phyloP scores from a whole-genome alignment of 2,888 invertebrate species.

The Spodoptera exigua region DNA sequence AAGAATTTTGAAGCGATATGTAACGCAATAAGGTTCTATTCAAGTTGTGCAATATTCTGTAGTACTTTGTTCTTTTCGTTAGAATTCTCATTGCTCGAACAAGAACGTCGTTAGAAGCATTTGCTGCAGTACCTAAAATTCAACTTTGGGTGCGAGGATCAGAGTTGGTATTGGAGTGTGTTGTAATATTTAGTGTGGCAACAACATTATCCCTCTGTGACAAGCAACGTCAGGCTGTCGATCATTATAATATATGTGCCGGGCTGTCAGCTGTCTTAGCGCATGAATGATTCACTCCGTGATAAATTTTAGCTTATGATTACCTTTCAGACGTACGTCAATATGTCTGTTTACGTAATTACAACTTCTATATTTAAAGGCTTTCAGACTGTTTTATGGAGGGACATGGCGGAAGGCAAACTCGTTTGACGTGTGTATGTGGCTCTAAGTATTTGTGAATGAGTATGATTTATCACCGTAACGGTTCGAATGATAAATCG shows the following conservation, averaged over 20 bases:
- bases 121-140: constrained; percentile 43
- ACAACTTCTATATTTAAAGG: constrained; percentile 79
- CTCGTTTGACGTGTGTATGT: constrained; percentile 74
- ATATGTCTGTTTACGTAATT: constrained; percentile 88
- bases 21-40: constrained; percentile 72
- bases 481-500: constrained; percentile 82
- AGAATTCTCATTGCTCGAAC: constrained; percentile 73
- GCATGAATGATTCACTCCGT: constrained; percentile 89
- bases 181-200: constrained; percentile 72
- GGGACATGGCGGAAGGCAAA: constrained; percentile 76
- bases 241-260: constrained; percentile 89
- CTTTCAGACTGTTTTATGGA: constrained; percentile 78
- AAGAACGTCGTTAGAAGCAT: constrained; percentile 68
- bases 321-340: constrained; percentile 88
- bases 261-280: constrained; percentile 88
- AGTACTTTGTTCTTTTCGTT: constrained; percentile 86
- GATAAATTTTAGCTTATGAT: constrained; percentile 89
- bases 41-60: constrained; percentile 63
- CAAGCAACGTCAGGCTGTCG: constrained; percentile 88
- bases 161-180: constrained; percentile 57
- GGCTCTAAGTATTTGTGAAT: constrained; percentile 75
- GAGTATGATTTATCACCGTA: constrained; percentile 80
- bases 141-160: constrained; percentile 39
- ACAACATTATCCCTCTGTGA: constrained; percentile 88
- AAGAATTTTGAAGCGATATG: constrained; percentile 68